A percentile compares a stretch with the other conserved stretches of the same genome.
These are phyloP conservation scores for Arvicanthis niloticus DNA, from an alignment of 2,113 vertebrate species.

Conservation along the genomic window DNA sequence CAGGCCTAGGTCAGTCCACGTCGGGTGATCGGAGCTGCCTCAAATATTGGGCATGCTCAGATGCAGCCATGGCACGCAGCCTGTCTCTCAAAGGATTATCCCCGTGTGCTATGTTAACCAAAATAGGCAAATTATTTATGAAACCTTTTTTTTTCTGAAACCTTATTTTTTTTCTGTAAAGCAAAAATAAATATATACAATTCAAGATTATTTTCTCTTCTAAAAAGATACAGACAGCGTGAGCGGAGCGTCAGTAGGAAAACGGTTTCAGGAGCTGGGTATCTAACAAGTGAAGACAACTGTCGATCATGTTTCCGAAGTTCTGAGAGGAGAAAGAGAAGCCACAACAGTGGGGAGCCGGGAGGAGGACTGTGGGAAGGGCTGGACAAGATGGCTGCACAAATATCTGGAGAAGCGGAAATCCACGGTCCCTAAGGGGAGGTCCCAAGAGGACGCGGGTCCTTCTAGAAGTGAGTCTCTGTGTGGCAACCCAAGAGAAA, in stretches of 20 bases:
- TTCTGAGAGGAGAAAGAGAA: constrained; percentile 54
- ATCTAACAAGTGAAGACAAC: constrained; percentile 59
- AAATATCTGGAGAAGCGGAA: constrained; percentile 33
- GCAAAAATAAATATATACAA: constrained; percentile 82
- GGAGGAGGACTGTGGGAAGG: constrained; percentile 63
- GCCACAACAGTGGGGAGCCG: constrained; percentile 58
- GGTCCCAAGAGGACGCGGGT: constrained; percentile 63
- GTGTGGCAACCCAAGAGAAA: constrained; percentile 73
- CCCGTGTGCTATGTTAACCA: constrained; percentile 80
- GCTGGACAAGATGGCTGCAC: not conserved
- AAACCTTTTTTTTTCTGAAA: constrained; percentile 65
- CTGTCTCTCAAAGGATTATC: constrained; percentile 30
- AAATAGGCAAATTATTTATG: constrained; percentile 82
- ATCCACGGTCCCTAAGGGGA: constrained; percentile 72
- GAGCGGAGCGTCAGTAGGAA: constrained; percentile 62
- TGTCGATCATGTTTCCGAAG: constrained; percentile 68
- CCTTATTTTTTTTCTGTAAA: constrained; percentile 59
- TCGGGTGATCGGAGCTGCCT: not conserved
- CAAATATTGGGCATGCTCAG: constrained; percentile 52
- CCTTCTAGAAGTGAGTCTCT: constrained; percentile 70
- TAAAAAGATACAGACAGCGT: constrained; percentile 66
- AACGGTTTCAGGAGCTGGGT: constrained; percentile 70
- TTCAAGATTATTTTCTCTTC: constrained; percentile 80
- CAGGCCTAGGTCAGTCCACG: not conserved
- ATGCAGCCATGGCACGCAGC: fast-evolving